A percentile compares a stretch with the other conserved stretches of the same genome.
Conservation (phyloP, 1,140 invertebrate species). For the Antheraea pernyi region DNA sequence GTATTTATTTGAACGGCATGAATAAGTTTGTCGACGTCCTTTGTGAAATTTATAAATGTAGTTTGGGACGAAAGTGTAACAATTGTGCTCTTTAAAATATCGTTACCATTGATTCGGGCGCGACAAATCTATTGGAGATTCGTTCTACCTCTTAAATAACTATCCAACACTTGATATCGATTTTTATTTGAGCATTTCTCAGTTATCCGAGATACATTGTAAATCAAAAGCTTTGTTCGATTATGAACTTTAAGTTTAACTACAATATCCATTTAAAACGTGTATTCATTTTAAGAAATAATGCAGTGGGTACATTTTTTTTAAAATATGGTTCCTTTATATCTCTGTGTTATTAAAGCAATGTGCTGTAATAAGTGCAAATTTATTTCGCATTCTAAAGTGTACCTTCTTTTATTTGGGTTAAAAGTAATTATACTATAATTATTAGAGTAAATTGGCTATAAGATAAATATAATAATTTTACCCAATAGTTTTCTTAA, state of each 20-base stretch:
- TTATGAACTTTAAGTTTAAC: neutral
- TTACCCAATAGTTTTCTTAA: too few relatives aligned
- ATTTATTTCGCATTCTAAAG: too few relatives aligned
- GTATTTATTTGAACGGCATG: neutral
- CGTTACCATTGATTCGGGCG: slow-evolving; percentile 43
- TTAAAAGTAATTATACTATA: too few relatives aligned
- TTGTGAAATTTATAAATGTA: slow-evolving; percentile 40
- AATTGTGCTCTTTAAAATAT: slow-evolving; percentile 51
- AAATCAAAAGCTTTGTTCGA: neutral
- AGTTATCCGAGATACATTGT: neutral
- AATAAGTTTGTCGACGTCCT: slow-evolving; percentile 13
- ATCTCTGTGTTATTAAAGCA: too few relatives aligned
- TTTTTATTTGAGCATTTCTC: neutral
- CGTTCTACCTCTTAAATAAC: slow-evolving; percentile 56
- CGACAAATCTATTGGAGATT: slow-evolving; percentile 62
- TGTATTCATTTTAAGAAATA: neutral
- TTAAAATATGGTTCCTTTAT: neutral
- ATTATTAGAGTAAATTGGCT: too few relatives aligned
- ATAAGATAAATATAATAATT: too few relatives aligned
- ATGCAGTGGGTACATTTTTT: neutral
- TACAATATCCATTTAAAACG: neutral
- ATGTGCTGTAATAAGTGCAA: too few relatives aligned
- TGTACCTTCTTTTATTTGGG: too few relatives aligned
- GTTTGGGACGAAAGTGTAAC: slow-evolving; percentile 52
- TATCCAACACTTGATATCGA: slow-evolving; percentile 40